A percentile compares a stretch with the other conserved stretches of the same genome.
Evolutionary conservation across 2,888 invertebrate species (phyloP).

Genomic region (Mellilla xanthometata): DNA sequence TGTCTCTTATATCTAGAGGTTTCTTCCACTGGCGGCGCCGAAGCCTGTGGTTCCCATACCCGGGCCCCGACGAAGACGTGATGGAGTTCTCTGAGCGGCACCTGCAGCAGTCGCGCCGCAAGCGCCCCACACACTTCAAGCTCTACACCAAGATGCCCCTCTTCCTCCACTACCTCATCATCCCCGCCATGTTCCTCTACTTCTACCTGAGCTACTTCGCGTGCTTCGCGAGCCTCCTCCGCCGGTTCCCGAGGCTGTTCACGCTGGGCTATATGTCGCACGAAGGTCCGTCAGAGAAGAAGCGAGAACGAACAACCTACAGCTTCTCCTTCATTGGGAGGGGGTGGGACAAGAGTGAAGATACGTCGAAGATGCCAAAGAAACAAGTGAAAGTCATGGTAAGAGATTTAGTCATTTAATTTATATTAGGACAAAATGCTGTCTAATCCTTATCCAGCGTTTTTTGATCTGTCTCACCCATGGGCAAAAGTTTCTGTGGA

Average conservation of each 20-base stretch:
- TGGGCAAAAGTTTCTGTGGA: too few relatives aligned
- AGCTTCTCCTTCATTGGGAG: conserved; percentile 47
- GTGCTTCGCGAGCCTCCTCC: conserved; percentile 47
- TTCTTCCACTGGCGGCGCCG: conserved; percentile 50
- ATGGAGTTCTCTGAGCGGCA: conserved; percentile 52
- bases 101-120: conserved; percentile 37
- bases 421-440: too few relatives aligned
- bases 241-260: conserved; percentile 47
- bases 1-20: too few relatives aligned
- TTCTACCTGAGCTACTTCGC: conserved; percentile 48
- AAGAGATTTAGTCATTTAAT: conserved; percentile 1
- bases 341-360: conserved; percentile 41
- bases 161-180: conserved; percentile 43
- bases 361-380: conserved; percentile 28
- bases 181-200: conserved; percentile 45
- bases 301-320: conserved; percentile 43
- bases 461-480: too few relatives aligned
- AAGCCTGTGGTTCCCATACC: conserved; percentile 51
- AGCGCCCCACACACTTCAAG: conserved; percentile 44
- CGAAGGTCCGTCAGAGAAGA: conserved; percentile 49
- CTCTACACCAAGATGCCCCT: conserved; percentile 48
- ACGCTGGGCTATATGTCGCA: conserved; percentile 51
- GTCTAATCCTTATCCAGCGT: too few relatives aligned
- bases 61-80: conserved; percentile 48
- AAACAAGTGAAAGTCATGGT: conserved; percentile 46